A percentile compares a stretch with the other conserved stretches of the same genome.
Evolutionary conservation across 2,797 vertebrate species (phyloP).

Genomic region (Vultur gryphus): DNA sequence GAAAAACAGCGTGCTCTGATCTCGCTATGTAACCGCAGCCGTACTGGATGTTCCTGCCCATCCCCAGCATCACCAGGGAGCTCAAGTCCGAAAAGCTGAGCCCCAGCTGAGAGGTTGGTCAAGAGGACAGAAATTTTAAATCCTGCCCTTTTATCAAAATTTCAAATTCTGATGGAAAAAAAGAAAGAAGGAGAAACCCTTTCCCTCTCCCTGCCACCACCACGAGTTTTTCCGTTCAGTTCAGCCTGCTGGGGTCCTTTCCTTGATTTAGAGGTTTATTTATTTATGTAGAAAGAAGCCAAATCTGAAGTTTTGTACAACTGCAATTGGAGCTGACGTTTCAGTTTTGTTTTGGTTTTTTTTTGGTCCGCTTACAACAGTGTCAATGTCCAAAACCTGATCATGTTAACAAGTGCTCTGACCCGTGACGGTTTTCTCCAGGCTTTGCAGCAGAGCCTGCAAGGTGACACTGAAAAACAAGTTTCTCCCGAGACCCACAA

Average conservation of each 20-base stretch:
- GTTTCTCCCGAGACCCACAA: not conserved
- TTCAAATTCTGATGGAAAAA: not conserved
- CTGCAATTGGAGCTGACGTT: not conserved
- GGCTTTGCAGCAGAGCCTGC: not conserved
- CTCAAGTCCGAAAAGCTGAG: not conserved
- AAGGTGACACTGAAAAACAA: not conserved
- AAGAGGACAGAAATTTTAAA: not conserved
- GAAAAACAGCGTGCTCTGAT: not conserved
- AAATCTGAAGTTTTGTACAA: not conserved
- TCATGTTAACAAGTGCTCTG: not conserved
- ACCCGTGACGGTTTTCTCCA: not conserved
- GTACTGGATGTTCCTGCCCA: not conserved
- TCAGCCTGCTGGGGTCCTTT: not conserved
- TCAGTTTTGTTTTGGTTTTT: not conserved
- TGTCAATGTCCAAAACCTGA: not conserved
- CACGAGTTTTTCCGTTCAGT: not conserved
- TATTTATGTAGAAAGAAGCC: not conserved
- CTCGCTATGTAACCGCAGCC: not conserved
- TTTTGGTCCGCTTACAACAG: fast-evolving
- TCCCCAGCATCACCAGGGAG: not conserved
- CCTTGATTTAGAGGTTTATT: not conserved
- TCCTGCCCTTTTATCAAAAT: not conserved
- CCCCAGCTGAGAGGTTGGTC: not conserved
- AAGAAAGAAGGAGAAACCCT: not conserved
- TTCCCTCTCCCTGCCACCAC: not conserved